A percentile compares a stretch with the other conserved stretches of the same genome.
phyloP scores from a whole-genome alignment of 1,140 invertebrate species.

The Helicoverpa zea region DNA sequence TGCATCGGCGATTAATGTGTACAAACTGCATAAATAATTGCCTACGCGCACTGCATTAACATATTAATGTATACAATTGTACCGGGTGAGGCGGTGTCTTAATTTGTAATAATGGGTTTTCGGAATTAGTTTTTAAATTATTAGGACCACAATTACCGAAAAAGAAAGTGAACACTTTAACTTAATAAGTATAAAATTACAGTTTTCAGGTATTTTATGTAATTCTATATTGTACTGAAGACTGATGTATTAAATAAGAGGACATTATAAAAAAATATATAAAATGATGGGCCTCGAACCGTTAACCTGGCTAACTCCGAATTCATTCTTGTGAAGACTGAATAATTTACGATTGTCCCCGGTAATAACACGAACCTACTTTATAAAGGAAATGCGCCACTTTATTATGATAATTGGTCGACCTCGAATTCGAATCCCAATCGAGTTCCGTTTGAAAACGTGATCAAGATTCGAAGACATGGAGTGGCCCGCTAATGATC shows the following conservation, averaged over 20 bases:
- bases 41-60: neutral
- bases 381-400: slow-evolving; percentile 54
- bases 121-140: too few species aligned
- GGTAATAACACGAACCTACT: slow-evolving; percentile 52
- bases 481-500: slow-evolving; percentile 54
- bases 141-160: too few species aligned
- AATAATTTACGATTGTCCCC: slow-evolving; percentile 53
- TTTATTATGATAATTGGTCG: slow-evolving; percentile 58
- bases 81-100: too few species aligned
- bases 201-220: too few species aligned
- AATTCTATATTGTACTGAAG: neutral
- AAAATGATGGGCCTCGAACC: slow-evolving; percentile 6
- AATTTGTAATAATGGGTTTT: too few species aligned
- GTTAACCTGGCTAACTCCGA: slow-evolving; percentile 4
- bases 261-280: neutral
- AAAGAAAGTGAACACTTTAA: too few species aligned
- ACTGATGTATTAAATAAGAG: neutral
- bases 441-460: slow-evolving; percentile 51
- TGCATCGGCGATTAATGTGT: slow-evolving; percentile 37
- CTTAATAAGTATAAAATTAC: too few species aligned
- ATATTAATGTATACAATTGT: slow-evolving; percentile 4
- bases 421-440: slow-evolving; percentile 50
- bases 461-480: slow-evolving; percentile 54
- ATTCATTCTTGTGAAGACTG: slow-evolving; percentile 40
- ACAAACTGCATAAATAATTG: slow-evolving; percentile 27